Conservation (phyloP, 30 jellyfish, hydroid and myxozoan species). For the Hydractinia echinata region DNA sequence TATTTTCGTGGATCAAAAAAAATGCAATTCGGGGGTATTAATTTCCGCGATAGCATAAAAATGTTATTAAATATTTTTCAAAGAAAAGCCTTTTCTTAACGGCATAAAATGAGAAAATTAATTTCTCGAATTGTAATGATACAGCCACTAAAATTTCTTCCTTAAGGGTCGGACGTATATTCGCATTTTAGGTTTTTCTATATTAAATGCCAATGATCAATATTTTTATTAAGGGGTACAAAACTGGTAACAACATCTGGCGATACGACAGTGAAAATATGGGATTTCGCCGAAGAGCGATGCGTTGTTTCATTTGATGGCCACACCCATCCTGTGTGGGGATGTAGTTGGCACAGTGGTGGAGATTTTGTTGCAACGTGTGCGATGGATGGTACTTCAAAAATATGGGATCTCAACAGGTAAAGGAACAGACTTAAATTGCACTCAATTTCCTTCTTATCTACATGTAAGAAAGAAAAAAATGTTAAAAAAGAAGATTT, state of each 20-base stretch:
- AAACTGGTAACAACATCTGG: conserved; percentile 85
- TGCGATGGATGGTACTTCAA: conserved; percentile 86
- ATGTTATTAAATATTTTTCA: too few species aligned
- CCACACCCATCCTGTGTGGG: conserved; percentile 95
- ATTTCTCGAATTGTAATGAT: too few species aligned
- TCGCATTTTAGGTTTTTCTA: too few species aligned
- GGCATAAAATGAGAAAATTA: too few species aligned
- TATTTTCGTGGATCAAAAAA: too few species aligned
- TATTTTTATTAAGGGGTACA: conserved; percentile 52
- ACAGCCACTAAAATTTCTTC: background rate
- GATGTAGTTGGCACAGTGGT: conserved; percentile 79
- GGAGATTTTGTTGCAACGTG: conserved; percentile 93
- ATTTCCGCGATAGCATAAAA: too few species aligned
- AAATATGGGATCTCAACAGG: conserved; percentile 96
- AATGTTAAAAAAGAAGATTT: background rate
- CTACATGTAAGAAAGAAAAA: background rate
- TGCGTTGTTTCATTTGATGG: conserved; percentile 71
- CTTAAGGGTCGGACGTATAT: too few species aligned
- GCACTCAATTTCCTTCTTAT: background rate
- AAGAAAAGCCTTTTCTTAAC: too few species aligned
- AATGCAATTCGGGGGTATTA: too few species aligned
- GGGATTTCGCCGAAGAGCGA: conserved; percentile 79
- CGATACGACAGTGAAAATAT: conserved; percentile 75
- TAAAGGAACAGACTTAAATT: background rate
- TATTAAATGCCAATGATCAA: too few species aligned